Base-by-base conservation (phyloP, 1,140 invertebrate species). In the Spodoptera frugiperda region DNA sequence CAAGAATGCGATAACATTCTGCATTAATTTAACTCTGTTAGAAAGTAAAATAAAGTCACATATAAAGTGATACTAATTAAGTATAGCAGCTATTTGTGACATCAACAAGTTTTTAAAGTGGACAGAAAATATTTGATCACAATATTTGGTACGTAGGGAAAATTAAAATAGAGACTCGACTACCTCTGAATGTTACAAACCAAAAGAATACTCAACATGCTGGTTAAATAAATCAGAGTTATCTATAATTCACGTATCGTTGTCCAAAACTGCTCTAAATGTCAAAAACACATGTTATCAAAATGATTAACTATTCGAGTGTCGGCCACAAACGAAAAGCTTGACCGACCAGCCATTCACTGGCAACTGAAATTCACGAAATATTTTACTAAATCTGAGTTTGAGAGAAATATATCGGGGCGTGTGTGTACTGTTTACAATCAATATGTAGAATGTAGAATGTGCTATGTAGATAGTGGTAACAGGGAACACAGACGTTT, bases 401-500 rank as follows among this genome's bases (percentile, higher is more conserved):
- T 19, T 48, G 21, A 73, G 14, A 73, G 19, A 73, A 73, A 73
- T 73, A 59, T 73, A 59, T 73, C 17, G 53, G 59, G 25, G 17
- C 17, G 19, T 73, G 17, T 44, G 39, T 73, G 49, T 14, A 53
- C 57, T 76, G 61, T 73, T 73, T 59, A 59, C 59, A 67, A 73
- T 73, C 70, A 48, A 76, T 76, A 55, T 54, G 33, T 71, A 54
- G 55, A 51, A 25, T 39, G 33, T 30, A 30, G 25, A 30, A 30
- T 30, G n/a, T n/a, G 25, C 25, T 2, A 68, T 68, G 44, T 55
- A 57, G 72, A 63, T 61, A 72, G 49, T 59, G 67, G 67, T 39
- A 39, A 71, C 68, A 75, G 51, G 39, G 72, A 65, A 76, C 57
- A 74, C 44, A 80, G 74, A 75, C 49, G 63, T 71, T 17, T 19